A percentile compares a stretch with the other conserved stretches of the same genome.
Conservation (phyloP, 2,888 invertebrate species). For the Sericinus montela region DNA sequence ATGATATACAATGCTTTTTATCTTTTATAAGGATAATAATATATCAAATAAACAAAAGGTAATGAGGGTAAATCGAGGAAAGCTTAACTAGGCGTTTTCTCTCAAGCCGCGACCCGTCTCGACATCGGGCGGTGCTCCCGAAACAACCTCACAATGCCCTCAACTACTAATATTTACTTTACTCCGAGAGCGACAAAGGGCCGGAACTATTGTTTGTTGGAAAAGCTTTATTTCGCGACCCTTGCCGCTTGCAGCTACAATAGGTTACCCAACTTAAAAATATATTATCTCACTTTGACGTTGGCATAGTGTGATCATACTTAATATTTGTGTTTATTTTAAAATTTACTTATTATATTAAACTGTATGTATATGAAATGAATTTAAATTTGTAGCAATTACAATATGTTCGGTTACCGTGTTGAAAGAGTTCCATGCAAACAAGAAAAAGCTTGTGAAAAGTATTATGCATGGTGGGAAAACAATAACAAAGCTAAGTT, state of each 20-base stretch:
- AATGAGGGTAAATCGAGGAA: conserved; percentile 58
- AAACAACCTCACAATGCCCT: conserved; percentile 49
- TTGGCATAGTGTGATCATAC: conserved; percentile 40
- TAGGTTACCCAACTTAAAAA: conserved; percentile 79
- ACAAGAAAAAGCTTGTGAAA: too few relatives aligned
- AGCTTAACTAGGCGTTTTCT: conserved; percentile 61
- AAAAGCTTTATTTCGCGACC: conserved; percentile 77
- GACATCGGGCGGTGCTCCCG: conserved; percentile 29
- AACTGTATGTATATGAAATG: too few relatives aligned
- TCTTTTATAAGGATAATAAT: conserved; percentile 45
- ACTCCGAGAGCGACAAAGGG: conserved; percentile 72
- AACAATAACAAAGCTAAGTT: too few relatives aligned
- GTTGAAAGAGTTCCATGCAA: too few relatives aligned
- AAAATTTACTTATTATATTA: conserved; percentile 9
- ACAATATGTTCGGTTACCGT: too few relatives aligned
- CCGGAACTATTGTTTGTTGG: conserved; percentile 79
- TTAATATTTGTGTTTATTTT: conserved; percentile 5
- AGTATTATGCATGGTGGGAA: too few relatives aligned
- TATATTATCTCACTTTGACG: conserved; percentile 63
- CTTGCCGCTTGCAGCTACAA: conserved; percentile 70
- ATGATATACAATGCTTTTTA: conserved; percentile 21
- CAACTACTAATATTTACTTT: conserved; percentile 78
- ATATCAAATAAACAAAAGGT: conserved; percentile 65
- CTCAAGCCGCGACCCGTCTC: conserved; percentile 45
- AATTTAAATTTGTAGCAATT: too few relatives aligned